Percentiles rank a stretch among this genome's conserved stretches.
phyloP scores from a whole-genome alignment of 2,797 vertebrate species.

The Capromys pilorides region DNA sequence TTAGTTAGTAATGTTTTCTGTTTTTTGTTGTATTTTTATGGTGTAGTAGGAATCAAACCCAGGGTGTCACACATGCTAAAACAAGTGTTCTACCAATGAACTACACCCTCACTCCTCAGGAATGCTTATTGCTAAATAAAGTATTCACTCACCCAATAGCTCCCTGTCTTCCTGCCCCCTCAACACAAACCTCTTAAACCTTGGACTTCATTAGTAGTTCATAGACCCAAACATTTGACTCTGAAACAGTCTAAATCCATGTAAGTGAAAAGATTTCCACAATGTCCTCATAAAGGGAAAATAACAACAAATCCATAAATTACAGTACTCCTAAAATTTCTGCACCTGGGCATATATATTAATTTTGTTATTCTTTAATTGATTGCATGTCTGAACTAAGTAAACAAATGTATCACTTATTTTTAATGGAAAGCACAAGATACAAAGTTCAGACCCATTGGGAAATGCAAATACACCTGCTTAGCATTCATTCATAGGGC shows the following conservation, averaged over 20 bases:
- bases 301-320: not conserved
- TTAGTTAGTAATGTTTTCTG: too few relatives aligned
- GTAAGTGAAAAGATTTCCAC: not conserved
- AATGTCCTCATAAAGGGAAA: not conserved
- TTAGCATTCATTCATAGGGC: not conserved
- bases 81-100: not conserved
- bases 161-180: not conserved
- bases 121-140: slow-evolving; percentile 15
- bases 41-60: not conserved
- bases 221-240: not conserved
- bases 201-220: not conserved
- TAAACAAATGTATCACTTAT: not conserved
- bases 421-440: slow-evolving; percentile 11
- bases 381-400: not conserved
- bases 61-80: not conserved
- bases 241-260: not conserved
- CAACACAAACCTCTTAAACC: not conserved
- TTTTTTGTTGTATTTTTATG: not conserved
- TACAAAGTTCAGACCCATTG: not conserved
- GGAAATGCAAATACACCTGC: not conserved
- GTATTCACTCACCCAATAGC: not conserved
- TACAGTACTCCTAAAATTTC: not conserved
- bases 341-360: not conserved
- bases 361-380: not conserved
- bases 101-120: not conserved